A percentile compares a stretch with the other conserved stretches of the same genome.
Evolutionary conservation across 2,113 vertebrate species (phyloP).

Genomic region (Antennarius striatus): DNA sequence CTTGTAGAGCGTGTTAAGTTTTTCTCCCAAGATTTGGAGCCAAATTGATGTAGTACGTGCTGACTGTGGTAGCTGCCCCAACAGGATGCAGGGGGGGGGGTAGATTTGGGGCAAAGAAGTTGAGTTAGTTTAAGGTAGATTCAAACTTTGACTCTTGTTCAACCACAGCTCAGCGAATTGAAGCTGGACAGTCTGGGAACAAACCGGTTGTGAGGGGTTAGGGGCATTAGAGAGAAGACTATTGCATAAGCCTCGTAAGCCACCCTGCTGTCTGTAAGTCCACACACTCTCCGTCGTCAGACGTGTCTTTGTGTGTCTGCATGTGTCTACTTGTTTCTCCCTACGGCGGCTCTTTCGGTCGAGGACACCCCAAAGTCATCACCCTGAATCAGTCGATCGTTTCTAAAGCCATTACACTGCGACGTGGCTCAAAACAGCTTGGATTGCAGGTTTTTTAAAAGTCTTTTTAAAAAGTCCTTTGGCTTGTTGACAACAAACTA

Average conservation of each 20-base stretch:
- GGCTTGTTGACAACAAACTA: no score
- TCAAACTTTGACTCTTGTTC: constrained; percentile 19
- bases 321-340: constrained; percentile 10
- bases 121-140: no score
- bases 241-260: constrained; percentile 29
- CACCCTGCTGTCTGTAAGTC: constrained; percentile 37
- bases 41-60: constrained; percentile 15
- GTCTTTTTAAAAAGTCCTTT: no score
- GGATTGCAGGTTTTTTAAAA: no score
- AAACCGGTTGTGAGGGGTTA: constrained; percentile 35
- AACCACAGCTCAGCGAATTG: not conserved
- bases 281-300: constrained; percentile 5
- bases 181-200: constrained; percentile 19
- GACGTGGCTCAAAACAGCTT: no score
- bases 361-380: no score
- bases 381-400: no score
- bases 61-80: no score
- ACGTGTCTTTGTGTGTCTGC: constrained; percentile 2
- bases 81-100: no score
- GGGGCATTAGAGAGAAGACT: constrained; percentile 10
- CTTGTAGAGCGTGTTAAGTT: constrained; percentile 16
- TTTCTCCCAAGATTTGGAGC: constrained; percentile 5
- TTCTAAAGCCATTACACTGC: no score
- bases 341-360: no score
- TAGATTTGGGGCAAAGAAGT: no score